Base-by-base conservation (phyloP, 2,888 invertebrate species). In the Xestoiulus laeticollis region DNA sequence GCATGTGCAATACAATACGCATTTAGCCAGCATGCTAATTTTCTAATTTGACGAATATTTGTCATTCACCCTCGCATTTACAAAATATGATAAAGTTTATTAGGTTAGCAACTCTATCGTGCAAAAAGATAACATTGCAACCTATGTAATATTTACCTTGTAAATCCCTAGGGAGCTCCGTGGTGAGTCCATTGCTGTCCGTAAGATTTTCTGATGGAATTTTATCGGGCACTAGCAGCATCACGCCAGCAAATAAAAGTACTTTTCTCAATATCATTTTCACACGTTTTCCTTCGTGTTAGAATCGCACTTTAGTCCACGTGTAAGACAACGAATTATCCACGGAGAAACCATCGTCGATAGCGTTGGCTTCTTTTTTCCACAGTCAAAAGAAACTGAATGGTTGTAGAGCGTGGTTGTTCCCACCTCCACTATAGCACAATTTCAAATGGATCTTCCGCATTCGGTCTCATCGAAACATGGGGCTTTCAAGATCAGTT, bases 151-250 rank as follows among this genome's bases (percentile, higher is more conserved):
- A 59, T 59, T 59, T 59, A 59, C 59, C 59, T 59, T 59, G 59
- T 6, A 83, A 14, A 32, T 83, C 38, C 30, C 38, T 30, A 5
- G 32, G 83, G 32, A 26, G n/a, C 19, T 33, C 32, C 16, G 83
- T 83, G 83, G 83, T 32, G 38, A 83, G 83, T 38, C 38, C 83
- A 83, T 83, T 38, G 38, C 30, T 83, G 16, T 33, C 38, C 38
- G 83, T 83, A n/a, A 83, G 32, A 83, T 83, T 83, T 83, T 83
- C 83, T 26, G 83, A 16, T 38, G 83, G 16, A 33, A 38, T 83
- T 4, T 26, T 83, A 19, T 33, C 38, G 83, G 83, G 38, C n/a
- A 83, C 32, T 83, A 83, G 30, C 83, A 83, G 16, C 38, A 83
- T 38, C 83, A 32, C 32, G 22, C 83, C 83, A 30, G 83, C 38